Evolutionary conservation across 35 echinoderm and acorn worm genomes (phyloP).

Genomic region (Apostichopus californicus): DNA sequence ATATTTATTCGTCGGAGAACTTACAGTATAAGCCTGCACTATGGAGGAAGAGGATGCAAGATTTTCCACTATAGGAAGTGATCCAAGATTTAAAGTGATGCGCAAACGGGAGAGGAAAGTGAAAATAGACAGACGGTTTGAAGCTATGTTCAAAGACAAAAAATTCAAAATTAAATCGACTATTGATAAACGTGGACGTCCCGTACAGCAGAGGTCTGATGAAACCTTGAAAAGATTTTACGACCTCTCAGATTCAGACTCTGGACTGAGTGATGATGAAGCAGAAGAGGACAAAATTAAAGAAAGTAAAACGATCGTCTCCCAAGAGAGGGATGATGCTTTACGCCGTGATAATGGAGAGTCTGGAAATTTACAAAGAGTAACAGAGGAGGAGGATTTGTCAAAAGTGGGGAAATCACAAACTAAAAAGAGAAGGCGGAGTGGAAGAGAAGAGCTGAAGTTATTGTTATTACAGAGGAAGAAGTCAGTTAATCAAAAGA

Average conservation of each 20-base stretch:
- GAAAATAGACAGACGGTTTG: constrained; percentile 90
- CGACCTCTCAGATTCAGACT: constrained; percentile 79
- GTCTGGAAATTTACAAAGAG: not conserved
- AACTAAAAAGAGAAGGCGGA: constrained; percentile 35
- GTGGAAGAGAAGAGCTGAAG: constrained; percentile 35
- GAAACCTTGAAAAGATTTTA: constrained; percentile 90
- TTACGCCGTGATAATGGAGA: no score
- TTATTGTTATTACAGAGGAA: constrained; percentile 38
- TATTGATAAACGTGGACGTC: constrained; percentile 95
- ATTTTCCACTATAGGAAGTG: constrained; percentile 73
- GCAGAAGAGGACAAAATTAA: constrained; percentile 26
- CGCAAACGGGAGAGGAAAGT: constrained; percentile 82
- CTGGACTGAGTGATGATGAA: constrained; percentile 56
- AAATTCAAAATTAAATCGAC: constrained; percentile 91
- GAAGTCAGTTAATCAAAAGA: not conserved
- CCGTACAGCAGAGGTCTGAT: constrained; percentile 66
- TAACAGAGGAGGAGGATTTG: not conserved
- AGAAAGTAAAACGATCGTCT: not conserved
- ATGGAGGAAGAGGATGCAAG: constrained; percentile 66
- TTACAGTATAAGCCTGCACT: not conserved
- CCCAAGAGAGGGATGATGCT: not conserved
- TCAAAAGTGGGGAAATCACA: not conserved
- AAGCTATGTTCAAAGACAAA: constrained; percentile 94
- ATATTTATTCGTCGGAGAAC: not conserved
- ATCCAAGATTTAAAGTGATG: constrained; percentile 80